phyloP scores from a whole-genome alignment of 1,140 invertebrate species.

The Heliconius nattereri region DNA sequence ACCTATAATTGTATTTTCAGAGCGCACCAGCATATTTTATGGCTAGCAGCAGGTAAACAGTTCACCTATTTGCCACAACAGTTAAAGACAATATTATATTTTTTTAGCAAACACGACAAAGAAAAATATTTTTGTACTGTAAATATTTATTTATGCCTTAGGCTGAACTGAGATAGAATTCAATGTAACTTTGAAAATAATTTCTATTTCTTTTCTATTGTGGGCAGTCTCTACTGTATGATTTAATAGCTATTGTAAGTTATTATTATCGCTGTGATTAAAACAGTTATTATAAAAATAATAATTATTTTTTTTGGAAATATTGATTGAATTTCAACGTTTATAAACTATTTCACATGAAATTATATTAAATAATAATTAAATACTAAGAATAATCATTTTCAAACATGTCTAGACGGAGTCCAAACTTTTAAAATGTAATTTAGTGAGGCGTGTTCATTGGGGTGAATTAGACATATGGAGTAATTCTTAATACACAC shows the following conservation, averaged over 20 bases:
- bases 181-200: background rate
- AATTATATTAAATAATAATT: background rate
- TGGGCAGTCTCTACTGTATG: background rate
- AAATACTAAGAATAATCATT: background rate
- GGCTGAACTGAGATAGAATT: background rate
- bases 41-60: background rate
- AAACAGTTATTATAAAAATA: no score
- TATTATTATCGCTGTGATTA: background rate
- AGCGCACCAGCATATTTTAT: background rate
- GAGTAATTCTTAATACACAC: background rate
- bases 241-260: background rate
- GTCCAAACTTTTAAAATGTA: background rate
- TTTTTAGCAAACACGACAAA: background rate
- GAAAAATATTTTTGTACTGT: background rate
- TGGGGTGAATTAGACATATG: background rate
- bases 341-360: background rate
- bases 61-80: background rate
- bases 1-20: constrained; percentile 6
- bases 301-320: background rate
- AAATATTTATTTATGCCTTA: background rate
- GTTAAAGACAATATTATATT: background rate
- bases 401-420: no score
- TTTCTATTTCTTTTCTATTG: background rate
- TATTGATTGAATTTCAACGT: background rate
- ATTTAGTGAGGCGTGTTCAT: background rate